A percentile compares a stretch with the other conserved stretches of the same genome.
phyloP scores from a whole-genome alignment of 2,888 invertebrate species.

The Drosophila basisetae region DNA sequence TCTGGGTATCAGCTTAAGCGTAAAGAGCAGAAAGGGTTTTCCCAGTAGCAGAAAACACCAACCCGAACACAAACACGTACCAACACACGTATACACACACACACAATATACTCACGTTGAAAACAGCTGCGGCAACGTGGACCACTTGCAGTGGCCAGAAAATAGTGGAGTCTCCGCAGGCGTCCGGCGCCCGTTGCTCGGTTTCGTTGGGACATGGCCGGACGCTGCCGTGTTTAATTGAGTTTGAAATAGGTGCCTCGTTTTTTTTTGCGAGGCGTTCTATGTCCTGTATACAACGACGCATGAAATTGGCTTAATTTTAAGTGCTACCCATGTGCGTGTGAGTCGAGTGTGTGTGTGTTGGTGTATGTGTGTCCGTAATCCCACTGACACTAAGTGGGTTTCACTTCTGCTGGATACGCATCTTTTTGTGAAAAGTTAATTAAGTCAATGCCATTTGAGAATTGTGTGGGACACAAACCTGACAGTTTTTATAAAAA shows the following conservation, averaged over 20 bases:
- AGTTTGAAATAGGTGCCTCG: conserved; percentile 79
- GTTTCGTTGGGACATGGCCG: conserved; percentile 22
- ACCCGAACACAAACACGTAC: conserved; percentile 5
- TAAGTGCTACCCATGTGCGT: conserved; percentile 30
- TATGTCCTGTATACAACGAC: conserved; percentile 47
- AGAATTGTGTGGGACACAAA: conserved; percentile 10
- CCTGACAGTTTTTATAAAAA: conserved; percentile 28
- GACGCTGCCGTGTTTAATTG: conserved; percentile 72
- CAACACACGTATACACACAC: conserved; percentile 1
- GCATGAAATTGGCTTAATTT: conserved; percentile 76
- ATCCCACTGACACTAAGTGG: conserved; percentile 10
- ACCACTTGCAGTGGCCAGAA: conserved; percentile 32
- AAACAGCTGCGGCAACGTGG: conserved; percentile 56
- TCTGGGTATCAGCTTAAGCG: conserved; percentile 49
- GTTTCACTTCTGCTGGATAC: conserved; percentile 16
- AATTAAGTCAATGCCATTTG: conserved; percentile 38
- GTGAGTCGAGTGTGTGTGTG: conserved; percentile 3
- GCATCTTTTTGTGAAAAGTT: conserved; percentile 47
- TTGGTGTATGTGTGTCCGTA: conserved; percentile 9
- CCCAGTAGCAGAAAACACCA: conserved; percentile 6
- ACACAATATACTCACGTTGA: conserved; percentile 19
- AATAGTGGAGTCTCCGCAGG: not conserved
- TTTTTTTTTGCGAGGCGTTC: conserved; percentile 29
- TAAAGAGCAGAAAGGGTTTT: conserved; percentile 30
- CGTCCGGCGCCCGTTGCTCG: conserved; percentile 7